Base-by-base conservation (phyloP, 2,888 invertebrate genomes). In the Nomada ruficornis region DNA sequence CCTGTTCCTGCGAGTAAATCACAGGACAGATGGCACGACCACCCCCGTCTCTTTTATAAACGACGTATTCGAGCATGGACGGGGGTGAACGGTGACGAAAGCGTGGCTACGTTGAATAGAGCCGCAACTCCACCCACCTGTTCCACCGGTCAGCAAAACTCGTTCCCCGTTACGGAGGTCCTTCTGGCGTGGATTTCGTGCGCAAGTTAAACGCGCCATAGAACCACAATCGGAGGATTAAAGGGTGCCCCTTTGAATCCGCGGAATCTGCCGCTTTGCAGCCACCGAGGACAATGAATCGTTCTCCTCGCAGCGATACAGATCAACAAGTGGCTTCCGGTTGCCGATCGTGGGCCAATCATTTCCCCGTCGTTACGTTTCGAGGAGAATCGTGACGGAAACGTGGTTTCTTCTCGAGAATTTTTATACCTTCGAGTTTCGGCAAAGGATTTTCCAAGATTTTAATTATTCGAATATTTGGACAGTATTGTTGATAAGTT, bases 101-200 rank as follows among this genome's bases (percentile, higher is more conserved):
- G 62, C 55, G 55, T 62, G 73, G 50, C 62, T 1, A 59, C n/a
- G 44, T 77, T 70, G 76, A 86, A 86, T 86, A 74, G 68, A 79
- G 63, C 79, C 63, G 73, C 80, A 54, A 55, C 80, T 71, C 76
- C 78, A 77, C 84, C 86, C 86, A 86, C 86, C 86, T 86, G 86
- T 86, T 86, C 72, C 84, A 69, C 42, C 77, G 81, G 77, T 84
- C 78, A 67, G 80, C 77, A 65, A 84, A 36, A 86, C 74, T 76
- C 71, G 67, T 60, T 47, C 68, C 67, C 15, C 55, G 62, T 50
- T 65, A n/a, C 60, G 23, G 26, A 44, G 65, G 26, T 75, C 79
- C 83, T 75, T 57, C 50, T 42, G 69, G 23, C 67, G 44, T 55
- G 47, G 71, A 76, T 69, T 72, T 55, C 65, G 59, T 18, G 20